These are phyloP conservation scores for Palloptera scutellata DNA, from an alignment of 2,888 invertebrate species.

Conservation along the genomic window DNA sequence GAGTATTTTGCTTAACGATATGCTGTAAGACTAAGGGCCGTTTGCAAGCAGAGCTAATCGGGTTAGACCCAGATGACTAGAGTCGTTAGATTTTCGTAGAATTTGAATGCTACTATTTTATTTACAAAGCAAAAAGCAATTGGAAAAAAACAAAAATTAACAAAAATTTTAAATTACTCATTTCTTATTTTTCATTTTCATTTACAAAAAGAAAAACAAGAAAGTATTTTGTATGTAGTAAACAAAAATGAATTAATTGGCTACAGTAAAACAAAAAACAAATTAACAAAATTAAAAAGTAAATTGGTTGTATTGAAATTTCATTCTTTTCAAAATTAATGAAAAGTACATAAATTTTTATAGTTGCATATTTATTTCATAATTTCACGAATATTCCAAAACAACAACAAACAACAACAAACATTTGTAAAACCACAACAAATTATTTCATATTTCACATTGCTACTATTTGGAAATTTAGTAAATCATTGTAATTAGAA, in stretches of 20 bases:
- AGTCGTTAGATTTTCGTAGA: constrained; percentile 63
- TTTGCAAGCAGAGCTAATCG: constrained; percentile 84
- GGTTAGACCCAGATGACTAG: constrained; percentile 87
- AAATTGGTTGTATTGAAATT: neutral
- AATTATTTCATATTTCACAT: no score
- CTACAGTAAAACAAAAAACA: neutral
- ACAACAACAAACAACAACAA: no score
- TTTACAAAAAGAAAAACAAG: no score
- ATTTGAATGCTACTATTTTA: constrained; percentile 27
- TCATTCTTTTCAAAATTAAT: neutral
- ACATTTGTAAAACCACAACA: no score
- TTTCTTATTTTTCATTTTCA: constrained; percentile 22
- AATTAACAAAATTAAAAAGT: neutral
- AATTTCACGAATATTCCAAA: no score
- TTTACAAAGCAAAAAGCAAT: constrained; percentile 18
- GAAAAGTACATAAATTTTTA: neutral
- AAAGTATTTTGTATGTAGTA: no score
- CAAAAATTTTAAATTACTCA: constrained; percentile 16
- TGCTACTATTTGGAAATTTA: no score
- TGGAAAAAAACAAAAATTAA: constrained; percentile 27
- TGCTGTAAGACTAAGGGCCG: constrained; percentile 87
- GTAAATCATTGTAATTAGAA: no score
- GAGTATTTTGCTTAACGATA: constrained; percentile 86
- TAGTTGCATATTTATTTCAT: neutral
- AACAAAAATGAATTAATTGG: neutral